A percentile compares a stretch with the other conserved stretches of the same genome.
These are phyloP conservation scores for Drosophila putrida DNA, from an alignment of 2,888 invertebrate species.

Conservation along the genomic window DNA sequence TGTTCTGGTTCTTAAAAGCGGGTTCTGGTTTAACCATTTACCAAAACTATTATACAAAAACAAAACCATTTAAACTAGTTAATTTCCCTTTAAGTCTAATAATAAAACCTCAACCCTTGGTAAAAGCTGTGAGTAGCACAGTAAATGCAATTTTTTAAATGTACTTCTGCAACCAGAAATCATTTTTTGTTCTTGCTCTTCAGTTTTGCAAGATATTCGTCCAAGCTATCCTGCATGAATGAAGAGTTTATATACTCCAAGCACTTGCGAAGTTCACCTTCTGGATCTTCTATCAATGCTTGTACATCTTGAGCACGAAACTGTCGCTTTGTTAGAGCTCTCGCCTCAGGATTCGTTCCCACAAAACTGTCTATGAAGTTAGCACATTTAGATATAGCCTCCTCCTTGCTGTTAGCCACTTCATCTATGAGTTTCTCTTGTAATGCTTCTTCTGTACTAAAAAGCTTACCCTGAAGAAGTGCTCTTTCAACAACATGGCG, in stretches of 20 bases:
- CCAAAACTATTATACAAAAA: not conserved
- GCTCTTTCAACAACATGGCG: constrained; percentile 90
- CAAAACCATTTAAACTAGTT: not conserved
- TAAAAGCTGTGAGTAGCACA: constrained; percentile 43
- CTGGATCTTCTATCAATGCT: constrained; percentile 87
- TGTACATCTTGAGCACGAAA: constrained; percentile 86
- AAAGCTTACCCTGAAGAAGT: constrained; percentile 90
- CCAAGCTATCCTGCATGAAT: constrained; percentile 87
- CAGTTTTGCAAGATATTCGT: constrained; percentile 26
- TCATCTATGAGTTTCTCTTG: constrained; percentile 92
- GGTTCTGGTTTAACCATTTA: not conserved
- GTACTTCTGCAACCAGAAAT: not conserved
- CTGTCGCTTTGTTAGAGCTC: constrained; percentile 87
- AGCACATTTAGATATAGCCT: constrained; percentile 89
- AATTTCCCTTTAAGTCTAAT: not conserved
- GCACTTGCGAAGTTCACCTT: constrained; percentile 89
- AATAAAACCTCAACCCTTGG: constrained; percentile 4
- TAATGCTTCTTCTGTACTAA: constrained; percentile 91
- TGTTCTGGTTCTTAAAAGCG: too few relatives aligned
- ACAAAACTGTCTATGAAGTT: constrained; percentile 89
- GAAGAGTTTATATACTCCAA: constrained; percentile 88
- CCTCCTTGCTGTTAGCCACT: constrained; percentile 88
- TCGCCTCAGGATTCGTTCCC: constrained; percentile 88
- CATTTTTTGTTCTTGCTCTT: constrained; percentile 34
- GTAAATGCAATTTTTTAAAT: constrained; percentile 29